These are phyloP conservation scores for Oreamnos americanus DNA, from an alignment of 2,113 vertebrate genomes.

Conservation along the genomic window DNA sequence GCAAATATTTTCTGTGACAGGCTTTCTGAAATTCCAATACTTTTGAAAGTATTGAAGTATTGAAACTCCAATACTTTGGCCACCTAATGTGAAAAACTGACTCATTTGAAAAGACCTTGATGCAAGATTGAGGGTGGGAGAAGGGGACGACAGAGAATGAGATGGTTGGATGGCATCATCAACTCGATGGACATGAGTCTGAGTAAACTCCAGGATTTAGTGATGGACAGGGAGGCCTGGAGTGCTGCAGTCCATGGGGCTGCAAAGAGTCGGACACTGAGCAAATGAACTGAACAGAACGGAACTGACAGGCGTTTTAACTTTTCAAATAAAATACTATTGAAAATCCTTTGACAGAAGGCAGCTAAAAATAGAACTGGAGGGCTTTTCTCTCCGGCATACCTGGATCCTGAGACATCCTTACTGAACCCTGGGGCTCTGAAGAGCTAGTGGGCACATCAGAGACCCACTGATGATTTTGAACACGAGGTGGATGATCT, in stretches of 20 bases:
- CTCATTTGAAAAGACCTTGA: not conserved
- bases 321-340: not conserved
- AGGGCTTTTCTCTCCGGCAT: not conserved
- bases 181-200: not conserved
- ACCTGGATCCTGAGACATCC: fast-evolving
- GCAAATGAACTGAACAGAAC: not conserved
- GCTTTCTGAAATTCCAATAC: not conserved
- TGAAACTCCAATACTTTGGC: not conserved
- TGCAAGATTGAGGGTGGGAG: not conserved
- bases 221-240: not conserved
- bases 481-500: fast-evolving
- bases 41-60: not conserved
- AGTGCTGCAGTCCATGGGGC: not conserved
- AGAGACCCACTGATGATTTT: not conserved
- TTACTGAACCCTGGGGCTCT: not conserved
- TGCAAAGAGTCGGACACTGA: not conserved
- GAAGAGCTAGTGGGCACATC: not conserved
- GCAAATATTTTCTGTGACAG: not conserved
- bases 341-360: not conserved
- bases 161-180: not conserved
- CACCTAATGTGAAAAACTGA: not conserved
- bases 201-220: not conserved
- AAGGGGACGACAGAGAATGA: not conserved
- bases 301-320: not conserved
- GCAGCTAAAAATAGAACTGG: not conserved